Conservation (phyloP, 2,113 vertebrate species). For the Prolemur simus region DNA sequence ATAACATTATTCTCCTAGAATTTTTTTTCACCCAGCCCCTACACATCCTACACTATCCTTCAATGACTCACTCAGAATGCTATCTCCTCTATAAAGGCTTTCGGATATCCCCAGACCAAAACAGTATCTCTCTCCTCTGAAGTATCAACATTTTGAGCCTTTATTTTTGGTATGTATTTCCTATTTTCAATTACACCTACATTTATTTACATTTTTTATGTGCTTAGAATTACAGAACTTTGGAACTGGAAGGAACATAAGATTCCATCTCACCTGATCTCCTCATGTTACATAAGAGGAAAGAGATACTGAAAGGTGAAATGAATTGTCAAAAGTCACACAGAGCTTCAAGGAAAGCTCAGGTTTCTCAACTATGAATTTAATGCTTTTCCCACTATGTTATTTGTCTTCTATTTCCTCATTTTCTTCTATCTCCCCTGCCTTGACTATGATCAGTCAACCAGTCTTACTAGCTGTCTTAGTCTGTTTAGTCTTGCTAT, state of each 20-base stretch:
- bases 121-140: background rate
- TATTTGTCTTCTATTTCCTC: background rate
- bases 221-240: background rate
- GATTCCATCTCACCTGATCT: background rate
- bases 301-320: background rate
- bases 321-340: background rate
- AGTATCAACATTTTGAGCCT: background rate
- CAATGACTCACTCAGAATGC: background rate
- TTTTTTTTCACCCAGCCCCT: background rate
- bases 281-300: background rate
- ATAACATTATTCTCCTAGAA: background rate
- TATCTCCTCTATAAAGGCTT: background rate
- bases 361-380: background rate
- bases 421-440: background rate
- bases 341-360: background rate
- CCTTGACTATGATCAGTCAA: background rate
- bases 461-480: background rate
- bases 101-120: background rate
- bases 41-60: background rate
- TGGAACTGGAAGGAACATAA: background rate
- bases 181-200: background rate
- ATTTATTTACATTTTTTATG: background rate
- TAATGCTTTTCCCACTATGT: background rate
- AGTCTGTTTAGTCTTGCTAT: background rate
- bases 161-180: background rate